Evolutionary conservation across 2,113 vertebrate species (phyloP).

Genomic region (Erythrocercus mccallii): DNA sequence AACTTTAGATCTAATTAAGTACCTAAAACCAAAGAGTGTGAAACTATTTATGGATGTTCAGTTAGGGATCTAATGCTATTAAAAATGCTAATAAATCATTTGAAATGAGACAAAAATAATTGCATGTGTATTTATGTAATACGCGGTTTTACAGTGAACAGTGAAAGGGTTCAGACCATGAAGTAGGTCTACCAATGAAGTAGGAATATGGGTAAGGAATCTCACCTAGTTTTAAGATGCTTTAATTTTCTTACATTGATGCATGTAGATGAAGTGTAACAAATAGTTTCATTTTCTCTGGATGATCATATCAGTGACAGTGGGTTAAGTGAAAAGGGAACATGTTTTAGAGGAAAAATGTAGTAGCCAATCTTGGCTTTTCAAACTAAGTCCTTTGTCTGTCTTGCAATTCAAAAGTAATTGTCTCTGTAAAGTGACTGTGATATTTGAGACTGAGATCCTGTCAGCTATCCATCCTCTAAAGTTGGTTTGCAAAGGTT

Average conservation of each 20-base stretch:
- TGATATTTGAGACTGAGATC: background rate
- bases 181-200: no score
- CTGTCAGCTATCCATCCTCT: background rate
- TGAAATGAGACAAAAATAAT: background rate
- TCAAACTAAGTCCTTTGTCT: background rate
- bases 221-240: background rate
- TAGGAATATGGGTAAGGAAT: background rate
- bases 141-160: background rate
- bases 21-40: background rate
- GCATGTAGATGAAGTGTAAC: background rate
- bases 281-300: background rate
- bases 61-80: background rate
- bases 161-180: background rate
- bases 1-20: background rate
- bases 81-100: background rate
- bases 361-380: background rate
- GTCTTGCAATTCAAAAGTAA: background rate
- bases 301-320: background rate
- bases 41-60: background rate
- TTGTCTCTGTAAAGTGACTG: background rate
- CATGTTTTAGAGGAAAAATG: background rate
- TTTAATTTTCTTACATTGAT: background rate
- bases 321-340: background rate
- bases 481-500: background rate
- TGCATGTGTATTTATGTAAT: background rate